A percentile compares a stretch with the other conserved stretches of the same genome.
Evolutionary conservation across 2,888 invertebrate species (phyloP).

Genomic region (Heliconius charithonia): DNA sequence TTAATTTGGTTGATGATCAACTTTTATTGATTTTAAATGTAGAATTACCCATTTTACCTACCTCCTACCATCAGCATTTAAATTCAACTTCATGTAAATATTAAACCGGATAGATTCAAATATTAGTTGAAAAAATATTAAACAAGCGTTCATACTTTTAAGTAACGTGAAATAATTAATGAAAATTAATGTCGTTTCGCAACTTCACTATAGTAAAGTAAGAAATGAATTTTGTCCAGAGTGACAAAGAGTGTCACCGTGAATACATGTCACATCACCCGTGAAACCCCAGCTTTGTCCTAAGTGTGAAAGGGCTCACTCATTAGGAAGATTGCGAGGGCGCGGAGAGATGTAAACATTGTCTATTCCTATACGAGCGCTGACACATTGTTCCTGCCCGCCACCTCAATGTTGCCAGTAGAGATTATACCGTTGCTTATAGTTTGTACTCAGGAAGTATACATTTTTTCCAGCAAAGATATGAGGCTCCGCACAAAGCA

Average conservation of each 20-base stretch:
- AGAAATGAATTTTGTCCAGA: slow-evolving; percentile 63
- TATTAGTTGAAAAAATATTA: neutral
- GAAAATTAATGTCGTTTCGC: slow-evolving; percentile 27
- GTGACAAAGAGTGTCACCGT: slow-evolving; percentile 70
- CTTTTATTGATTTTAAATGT: neutral
- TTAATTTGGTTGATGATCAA: neutral
- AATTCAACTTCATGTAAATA: neutral
- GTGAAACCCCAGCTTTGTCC: slow-evolving; percentile 79
- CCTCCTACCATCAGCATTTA: neutral
- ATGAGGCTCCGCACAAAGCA: slow-evolving; percentile 67
- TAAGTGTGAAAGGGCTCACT: slow-evolving; percentile 82
- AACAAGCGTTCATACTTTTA: neutral
- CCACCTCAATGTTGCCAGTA: slow-evolving; percentile 64
- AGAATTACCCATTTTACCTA: neutral
- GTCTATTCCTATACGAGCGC: slow-evolving; percentile 58
- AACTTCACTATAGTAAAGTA: slow-evolving; percentile 47
- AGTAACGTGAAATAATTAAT: slow-evolving; percentile 35
- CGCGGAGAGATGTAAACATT: slow-evolving; percentile 70
- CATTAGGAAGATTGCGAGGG: slow-evolving; percentile 84
- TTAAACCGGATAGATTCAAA: neutral
- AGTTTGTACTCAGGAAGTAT: slow-evolving; percentile 65
- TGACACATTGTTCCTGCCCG: slow-evolving; percentile 68
- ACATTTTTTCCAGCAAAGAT: slow-evolving; percentile 66
- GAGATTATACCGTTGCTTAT: slow-evolving; percentile 62
- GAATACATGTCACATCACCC: slow-evolving; percentile 79